Percentiles rank a stretch among this genome's conserved stretches.
Conservation (phyloP, 2,888 invertebrate genomes). For the Cecidostiba fungosa region DNA sequence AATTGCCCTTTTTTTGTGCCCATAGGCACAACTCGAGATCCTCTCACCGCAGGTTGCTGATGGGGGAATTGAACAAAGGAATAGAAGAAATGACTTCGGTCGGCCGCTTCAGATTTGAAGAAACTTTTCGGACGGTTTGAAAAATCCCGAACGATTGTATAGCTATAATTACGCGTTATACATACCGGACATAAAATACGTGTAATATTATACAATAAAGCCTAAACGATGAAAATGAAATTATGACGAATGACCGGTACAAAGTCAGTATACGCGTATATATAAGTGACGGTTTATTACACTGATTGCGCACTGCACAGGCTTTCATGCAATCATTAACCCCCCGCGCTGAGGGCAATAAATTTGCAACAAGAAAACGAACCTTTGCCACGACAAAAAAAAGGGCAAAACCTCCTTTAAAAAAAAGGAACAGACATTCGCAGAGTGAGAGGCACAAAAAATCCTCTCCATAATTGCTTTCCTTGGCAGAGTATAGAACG, state of each 20-base stretch:
- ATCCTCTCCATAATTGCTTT: not conserved
- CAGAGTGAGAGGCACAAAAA: not conserved
- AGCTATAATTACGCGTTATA: too few relatives aligned
- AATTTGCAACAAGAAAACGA: not conserved
- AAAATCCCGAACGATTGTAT: too few relatives aligned
- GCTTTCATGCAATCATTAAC: slow-evolving; percentile 3
- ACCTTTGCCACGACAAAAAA: not conserved
- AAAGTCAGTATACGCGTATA: not conserved
- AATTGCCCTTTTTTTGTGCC: not conserved
- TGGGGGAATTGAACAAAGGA: not conserved
- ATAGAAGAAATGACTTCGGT: not conserved
- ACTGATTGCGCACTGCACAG: not conserved
- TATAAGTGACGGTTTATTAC: not conserved
- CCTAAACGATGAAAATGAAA: not conserved
- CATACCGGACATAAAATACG: too few relatives aligned
- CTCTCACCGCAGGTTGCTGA: not conserved
- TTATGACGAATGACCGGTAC: not conserved
- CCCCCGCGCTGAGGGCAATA: not conserved
- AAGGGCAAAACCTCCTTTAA: not conserved
- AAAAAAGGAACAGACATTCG: not conserved
- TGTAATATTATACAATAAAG: not conserved
- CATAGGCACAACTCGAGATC: not conserved
- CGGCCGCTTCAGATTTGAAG: not conserved
- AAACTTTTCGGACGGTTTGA: too few relatives aligned
- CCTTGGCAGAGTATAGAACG: not conserved